These are phyloP conservation scores for Drosophila kohkoa DNA, from an alignment of 1,140 invertebrate genomes.

Conservation along the genomic window DNA sequence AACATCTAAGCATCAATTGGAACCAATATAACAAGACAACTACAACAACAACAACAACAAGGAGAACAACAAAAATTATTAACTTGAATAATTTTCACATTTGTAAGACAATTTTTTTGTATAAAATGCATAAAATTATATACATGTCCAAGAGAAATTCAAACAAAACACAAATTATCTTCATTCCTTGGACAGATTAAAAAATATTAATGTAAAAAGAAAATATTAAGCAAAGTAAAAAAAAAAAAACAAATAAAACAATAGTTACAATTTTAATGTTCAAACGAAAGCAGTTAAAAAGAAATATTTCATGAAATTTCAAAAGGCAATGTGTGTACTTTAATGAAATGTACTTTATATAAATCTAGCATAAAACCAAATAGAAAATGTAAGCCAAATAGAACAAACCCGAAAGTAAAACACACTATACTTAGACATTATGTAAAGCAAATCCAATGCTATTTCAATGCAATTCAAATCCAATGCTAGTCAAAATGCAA, in stretches of 20 bases:
- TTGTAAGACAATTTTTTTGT: conserved; percentile 72
- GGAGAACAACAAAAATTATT: conserved; percentile 37
- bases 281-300: conserved; percentile 18
- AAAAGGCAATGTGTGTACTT: conserved; percentile 74
- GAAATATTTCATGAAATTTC: conserved; percentile 28
- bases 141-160: conserved; percentile 42
- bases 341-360: conserved; percentile 75
- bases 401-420: conserved; percentile 31
- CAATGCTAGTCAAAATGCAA: conserved; percentile 61
- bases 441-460: not conserved
- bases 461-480: not conserved
- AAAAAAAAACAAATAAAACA: conserved; percentile 9
- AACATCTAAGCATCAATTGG: conserved; percentile 81
- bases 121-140: conserved; percentile 30
- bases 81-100: conserved; percentile 76
- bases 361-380: conserved; percentile 56
- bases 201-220: conserved; percentile 44
- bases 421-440: conserved; percentile 33
- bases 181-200: conserved; percentile 30
- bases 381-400: conserved; percentile 52
- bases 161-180: conserved; percentile 25
- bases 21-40: conserved; percentile 77
- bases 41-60: conserved; percentile 26
- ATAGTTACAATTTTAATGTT: conserved; percentile 16
- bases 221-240: conserved; percentile 23